These are phyloP conservation scores for Vireo altiloquus DNA, from an alignment of 2,113 vertebrate genomes.

Conservation along the genomic window DNA sequence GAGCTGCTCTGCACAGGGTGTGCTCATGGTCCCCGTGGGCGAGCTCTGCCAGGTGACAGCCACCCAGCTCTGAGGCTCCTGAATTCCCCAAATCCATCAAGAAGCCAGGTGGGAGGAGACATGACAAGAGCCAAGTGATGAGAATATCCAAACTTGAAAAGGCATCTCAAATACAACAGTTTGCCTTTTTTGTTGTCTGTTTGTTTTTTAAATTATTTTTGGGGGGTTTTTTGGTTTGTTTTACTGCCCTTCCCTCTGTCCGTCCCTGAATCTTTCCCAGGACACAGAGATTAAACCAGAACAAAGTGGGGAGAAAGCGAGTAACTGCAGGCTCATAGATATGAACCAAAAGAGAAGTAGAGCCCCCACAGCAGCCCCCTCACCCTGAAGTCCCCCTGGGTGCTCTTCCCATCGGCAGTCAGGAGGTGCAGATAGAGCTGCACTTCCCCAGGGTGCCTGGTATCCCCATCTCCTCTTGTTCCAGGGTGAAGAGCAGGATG, in stretches of 20 bases:
- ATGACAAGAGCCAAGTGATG: rapidly evolving
- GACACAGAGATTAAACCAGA: background rate
- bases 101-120: background rate
- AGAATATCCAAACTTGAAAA: background rate
- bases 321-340: background rate
- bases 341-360: background rate
- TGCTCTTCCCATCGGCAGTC: background rate
- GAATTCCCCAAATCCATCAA: background rate
- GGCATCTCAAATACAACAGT: background rate
- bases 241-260: background rate
- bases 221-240: background rate
- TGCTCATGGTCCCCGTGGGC: background rate
- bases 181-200: background rate
- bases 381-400: background rate
- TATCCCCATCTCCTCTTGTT: background rate
- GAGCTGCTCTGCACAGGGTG: background rate
- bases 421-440: background rate
- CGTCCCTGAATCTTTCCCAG: background rate
- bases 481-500: background rate
- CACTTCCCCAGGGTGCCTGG: background rate
- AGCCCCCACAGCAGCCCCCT: background rate
- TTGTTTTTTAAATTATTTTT: no score
- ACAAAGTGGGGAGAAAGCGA: background rate
- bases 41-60: background rate
- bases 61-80: background rate